Evolutionary conservation across 2,797 vertebrate species (phyloP).

Genomic region (Melanotaenia trifasciata): DNA sequence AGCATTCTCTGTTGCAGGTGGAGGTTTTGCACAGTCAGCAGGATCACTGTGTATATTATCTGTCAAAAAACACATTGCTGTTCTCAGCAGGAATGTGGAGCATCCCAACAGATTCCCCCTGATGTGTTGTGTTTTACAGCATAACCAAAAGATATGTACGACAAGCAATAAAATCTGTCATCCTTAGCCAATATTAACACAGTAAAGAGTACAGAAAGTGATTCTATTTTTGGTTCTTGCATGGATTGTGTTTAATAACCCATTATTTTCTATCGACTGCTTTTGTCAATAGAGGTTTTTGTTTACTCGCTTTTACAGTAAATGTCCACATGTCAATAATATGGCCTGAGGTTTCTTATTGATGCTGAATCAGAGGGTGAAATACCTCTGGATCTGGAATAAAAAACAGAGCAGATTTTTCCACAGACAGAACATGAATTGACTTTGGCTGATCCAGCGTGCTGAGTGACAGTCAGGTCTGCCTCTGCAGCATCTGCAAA

Average conservation of each 20-base stretch:
- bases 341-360: neutral
- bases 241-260: neutral
- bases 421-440: conserved; percentile 15
- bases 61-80: conserved; percentile 53
- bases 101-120: conserved; percentile 26
- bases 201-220: neutral
- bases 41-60: conserved; percentile 46
- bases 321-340: conserved; percentile 18
- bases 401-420: conserved; percentile 26
- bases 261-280: neutral
- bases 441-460: conserved; percentile 21
- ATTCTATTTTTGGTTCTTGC: neutral
- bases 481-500: conserved; percentile 25
- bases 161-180: neutral
- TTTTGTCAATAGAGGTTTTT: neutral
- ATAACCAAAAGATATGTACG: conserved; percentile 13
- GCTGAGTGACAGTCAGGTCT: conserved; percentile 39
- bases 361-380: conserved; percentile 13
- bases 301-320: conserved; percentile 14
- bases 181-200: conserved; percentile 3
- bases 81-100: conserved; percentile 44
- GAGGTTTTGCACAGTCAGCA: conserved; percentile 47
- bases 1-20: conserved; percentile 28
- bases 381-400: conserved; percentile 15
- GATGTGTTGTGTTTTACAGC: conserved; percentile 22